These are phyloP conservation scores for Pollenia griseotomentosa DNA, from an alignment of 2,888 invertebrate species.

Conservation along the genomic window DNA sequence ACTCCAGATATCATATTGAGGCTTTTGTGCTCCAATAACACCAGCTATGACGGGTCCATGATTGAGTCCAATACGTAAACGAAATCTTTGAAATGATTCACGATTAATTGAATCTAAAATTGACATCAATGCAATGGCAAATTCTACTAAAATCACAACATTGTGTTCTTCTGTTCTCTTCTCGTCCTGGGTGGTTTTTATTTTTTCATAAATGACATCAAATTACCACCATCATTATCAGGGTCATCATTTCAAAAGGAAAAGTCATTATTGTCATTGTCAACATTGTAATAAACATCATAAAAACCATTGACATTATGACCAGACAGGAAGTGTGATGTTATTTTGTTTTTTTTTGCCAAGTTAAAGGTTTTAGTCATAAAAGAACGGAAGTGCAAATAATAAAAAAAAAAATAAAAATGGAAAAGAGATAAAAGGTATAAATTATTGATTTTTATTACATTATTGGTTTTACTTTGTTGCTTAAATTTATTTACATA, in stretches of 20 bases:
- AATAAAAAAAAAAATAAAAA: slow-evolving; percentile 57
- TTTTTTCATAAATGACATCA: slow-evolving; percentile 12
- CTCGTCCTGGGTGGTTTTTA: slow-evolving; percentile 84
- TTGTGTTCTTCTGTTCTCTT: slow-evolving; percentile 93
- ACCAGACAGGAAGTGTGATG: slow-evolving; percentile 27
- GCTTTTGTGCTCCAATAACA: slow-evolving; percentile 98
- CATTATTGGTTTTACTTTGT: neutral
- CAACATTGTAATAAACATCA: neutral
- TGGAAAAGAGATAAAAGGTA: neutral
- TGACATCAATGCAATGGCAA: slow-evolving; percentile 95
- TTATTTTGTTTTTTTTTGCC: neutral
- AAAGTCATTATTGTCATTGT: slow-evolving; percentile 31
- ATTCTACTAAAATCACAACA: slow-evolving; percentile 95
- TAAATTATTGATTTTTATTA: slow-evolving; percentile 38
- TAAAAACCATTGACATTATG: slow-evolving; percentile 42
- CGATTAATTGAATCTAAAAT: slow-evolving; percentile 97
- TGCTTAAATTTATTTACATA: neutral
- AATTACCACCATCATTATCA: slow-evolving; percentile 11
- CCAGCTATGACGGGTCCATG: slow-evolving; percentile 93
- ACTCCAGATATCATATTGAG: slow-evolving; percentile 99
- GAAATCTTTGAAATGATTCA: slow-evolving; percentile 98
- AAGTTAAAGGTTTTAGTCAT: neutral
- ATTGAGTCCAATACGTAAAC: slow-evolving; percentile 91
- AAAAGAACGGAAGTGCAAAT: slow-evolving; percentile 12
- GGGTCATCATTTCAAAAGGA: slow-evolving; percentile 2